Percentiles rank a stretch among this genome's conserved stretches.
phyloP scores from a whole-genome alignment of 2,888 invertebrate species.

The Barypeithes pellucidus region DNA sequence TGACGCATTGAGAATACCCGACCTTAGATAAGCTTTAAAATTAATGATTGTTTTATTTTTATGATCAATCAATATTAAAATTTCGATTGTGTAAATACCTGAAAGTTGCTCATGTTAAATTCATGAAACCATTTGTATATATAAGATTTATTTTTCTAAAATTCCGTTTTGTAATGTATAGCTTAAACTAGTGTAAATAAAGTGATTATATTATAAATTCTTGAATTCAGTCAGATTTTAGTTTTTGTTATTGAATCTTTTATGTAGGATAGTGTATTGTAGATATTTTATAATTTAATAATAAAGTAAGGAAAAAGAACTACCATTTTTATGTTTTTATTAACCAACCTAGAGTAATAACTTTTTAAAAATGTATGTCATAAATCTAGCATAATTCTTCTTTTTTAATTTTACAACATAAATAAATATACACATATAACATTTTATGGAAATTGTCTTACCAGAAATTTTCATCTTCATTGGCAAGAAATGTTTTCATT shows the following conservation, averaged over 20 bases:
- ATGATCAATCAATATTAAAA: conserved; percentile 43
- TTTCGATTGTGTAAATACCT: conserved; percentile 61
- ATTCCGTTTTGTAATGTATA: conserved; percentile 37
- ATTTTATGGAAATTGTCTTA: no score
- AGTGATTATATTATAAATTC: conserved; percentile 35
- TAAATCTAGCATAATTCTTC: no score
- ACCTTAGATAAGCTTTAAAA: conserved; percentile 31
- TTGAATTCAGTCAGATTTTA: conserved; percentile 33
- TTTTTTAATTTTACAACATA: no score
- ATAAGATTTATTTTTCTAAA: conserved; percentile 39
- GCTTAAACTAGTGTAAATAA: conserved; percentile 43
- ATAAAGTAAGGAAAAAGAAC: conserved; percentile 45
- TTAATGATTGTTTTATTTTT: conserved; percentile 52
- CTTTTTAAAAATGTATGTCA: background rate
- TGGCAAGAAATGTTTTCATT: no score
- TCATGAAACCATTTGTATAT: conserved; percentile 45
- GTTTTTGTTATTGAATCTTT: conserved; percentile 47
- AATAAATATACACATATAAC: no score
- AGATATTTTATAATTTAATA: conserved; percentile 52
- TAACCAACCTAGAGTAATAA: background rate
- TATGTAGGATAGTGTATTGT: conserved; percentile 38
- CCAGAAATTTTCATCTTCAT: no score
- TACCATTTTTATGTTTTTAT: background rate
- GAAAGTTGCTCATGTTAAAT: conserved; percentile 64
- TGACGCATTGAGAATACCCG: no score